Evolutionary conservation across 1,140 invertebrate species (phyloP).

Genomic region (Psix sp.): DNA sequence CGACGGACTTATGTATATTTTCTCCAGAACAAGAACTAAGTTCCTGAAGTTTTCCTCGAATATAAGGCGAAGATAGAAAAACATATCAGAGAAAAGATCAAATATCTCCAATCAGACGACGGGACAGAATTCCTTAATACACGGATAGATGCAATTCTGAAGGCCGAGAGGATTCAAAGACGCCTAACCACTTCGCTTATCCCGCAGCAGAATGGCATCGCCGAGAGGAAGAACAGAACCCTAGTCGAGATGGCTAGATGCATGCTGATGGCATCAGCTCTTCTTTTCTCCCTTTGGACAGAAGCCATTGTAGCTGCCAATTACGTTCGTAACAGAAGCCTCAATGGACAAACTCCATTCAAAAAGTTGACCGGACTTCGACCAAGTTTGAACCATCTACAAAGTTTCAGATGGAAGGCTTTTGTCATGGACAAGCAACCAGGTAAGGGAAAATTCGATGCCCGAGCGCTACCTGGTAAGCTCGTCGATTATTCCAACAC

Average conservation of each 20-base stretch:
- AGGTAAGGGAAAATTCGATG: conserved; percentile 45
- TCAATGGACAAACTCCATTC: conserved; percentile 8
- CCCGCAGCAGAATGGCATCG: not conserved
- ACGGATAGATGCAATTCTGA: conserved; percentile 1
- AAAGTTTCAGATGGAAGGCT: conserved; percentile 61
- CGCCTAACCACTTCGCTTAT: too few species aligned
- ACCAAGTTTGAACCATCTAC: conserved; percentile 51
- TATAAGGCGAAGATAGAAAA: conserved; percentile 7
- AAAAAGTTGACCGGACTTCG: conserved; percentile 60
- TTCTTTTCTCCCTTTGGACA: too few species aligned
- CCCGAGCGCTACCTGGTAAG: conserved; percentile 37
- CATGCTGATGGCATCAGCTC: not conserved
- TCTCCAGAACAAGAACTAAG: too few species aligned
- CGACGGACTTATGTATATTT: too few species aligned
- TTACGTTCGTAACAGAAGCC: not conserved
- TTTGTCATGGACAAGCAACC: conserved; percentile 18
- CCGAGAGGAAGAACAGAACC: conserved; percentile 1
- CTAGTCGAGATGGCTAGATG: conserved; percentile 8
- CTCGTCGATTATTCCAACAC: not conserved
- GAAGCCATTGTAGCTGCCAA: too few species aligned
- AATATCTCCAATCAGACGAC: conserved; percentile 21
- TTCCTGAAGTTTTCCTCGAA: conserved; percentile 2
- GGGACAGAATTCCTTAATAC: conserved; percentile 20
- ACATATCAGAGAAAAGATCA: conserved; percentile 5
- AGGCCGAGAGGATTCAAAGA: too few species aligned